phyloP scores from a whole-genome alignment of 2,113 vertebrate genomes.

The Sigmodon hispidus region DNA sequence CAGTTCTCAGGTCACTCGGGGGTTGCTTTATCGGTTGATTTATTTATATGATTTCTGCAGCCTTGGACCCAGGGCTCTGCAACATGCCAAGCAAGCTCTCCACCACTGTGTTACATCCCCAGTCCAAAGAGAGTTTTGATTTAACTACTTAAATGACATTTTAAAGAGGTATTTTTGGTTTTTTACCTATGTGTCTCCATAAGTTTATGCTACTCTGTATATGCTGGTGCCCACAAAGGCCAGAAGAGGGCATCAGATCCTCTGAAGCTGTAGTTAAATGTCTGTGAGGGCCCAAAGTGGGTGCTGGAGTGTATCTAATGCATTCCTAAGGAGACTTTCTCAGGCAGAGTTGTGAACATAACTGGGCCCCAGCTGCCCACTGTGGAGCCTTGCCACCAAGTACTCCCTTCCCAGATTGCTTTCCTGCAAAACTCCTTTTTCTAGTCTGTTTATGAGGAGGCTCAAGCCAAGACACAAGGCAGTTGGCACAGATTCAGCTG shows the following conservation, averaged over 20 bases:
- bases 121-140: not conserved
- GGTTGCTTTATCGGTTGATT: not conserved
- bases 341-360: not conserved
- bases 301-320: too few relatives aligned
- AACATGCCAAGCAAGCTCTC: not conserved
- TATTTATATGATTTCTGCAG: too few relatives aligned
- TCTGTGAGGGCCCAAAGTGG: not conserved
- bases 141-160: not conserved
- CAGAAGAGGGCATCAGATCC: not conserved
- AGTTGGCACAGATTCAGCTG: not conserved
- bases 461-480: not conserved
- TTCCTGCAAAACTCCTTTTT: too few relatives aligned
- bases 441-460: not conserved
- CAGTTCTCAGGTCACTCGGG: not conserved
- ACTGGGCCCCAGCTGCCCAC: not conserved
- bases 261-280: not conserved
- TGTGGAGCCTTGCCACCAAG: not conserved
- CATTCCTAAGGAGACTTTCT: not conserved
- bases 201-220: not conserved
- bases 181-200: not conserved
- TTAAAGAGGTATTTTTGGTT: not conserved
- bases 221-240: not conserved
- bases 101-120: not conserved
- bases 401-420: too few relatives aligned
- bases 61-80: not conserved